Percentiles rank a stretch among this genome's conserved stretches.
Conservation (phyloP, 2,797 vertebrate genomes). For the Crocodylus rhombifer region DNA sequence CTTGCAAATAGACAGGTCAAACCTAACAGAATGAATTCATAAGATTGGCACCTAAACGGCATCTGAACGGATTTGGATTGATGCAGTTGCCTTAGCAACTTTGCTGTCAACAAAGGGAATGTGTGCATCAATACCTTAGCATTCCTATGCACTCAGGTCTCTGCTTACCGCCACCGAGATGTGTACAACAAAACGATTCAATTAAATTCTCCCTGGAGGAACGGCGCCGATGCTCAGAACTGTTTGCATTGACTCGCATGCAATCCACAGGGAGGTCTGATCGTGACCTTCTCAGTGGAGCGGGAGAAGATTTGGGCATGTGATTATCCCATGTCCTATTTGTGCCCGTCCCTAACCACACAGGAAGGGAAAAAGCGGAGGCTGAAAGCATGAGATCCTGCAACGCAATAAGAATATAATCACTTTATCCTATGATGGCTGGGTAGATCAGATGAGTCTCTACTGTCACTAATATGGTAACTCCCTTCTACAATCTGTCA, state of each 20-base stretch:
- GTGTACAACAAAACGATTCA: background rate
- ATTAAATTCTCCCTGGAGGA: conserved; percentile 1
- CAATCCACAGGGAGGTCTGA: background rate
- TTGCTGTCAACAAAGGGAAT: conserved; percentile 15
- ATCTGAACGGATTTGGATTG: background rate
- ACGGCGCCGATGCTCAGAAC: background rate
- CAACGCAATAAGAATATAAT: background rate
- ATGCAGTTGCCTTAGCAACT: background rate
- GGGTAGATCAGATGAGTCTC: background rate
- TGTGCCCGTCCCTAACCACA: background rate
- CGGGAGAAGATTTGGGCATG: background rate
- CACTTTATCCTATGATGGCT: background rate
- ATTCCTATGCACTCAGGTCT: background rate
- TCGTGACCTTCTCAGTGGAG: background rate
- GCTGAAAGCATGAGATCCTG: background rate
- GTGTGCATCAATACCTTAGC: background rate
- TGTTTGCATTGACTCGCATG: background rate
- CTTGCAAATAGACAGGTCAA: background rate
- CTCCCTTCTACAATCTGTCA: background rate
- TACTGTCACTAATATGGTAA: background rate
- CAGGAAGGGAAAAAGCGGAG: background rate
- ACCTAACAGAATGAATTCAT: background rate
- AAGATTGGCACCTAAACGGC: background rate
- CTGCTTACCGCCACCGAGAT: background rate
- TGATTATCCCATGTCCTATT: background rate